These are phyloP conservation scores for Eupeodes corollae DNA, from an alignment of 1,140 invertebrate species.

Conservation along the genomic window DNA sequence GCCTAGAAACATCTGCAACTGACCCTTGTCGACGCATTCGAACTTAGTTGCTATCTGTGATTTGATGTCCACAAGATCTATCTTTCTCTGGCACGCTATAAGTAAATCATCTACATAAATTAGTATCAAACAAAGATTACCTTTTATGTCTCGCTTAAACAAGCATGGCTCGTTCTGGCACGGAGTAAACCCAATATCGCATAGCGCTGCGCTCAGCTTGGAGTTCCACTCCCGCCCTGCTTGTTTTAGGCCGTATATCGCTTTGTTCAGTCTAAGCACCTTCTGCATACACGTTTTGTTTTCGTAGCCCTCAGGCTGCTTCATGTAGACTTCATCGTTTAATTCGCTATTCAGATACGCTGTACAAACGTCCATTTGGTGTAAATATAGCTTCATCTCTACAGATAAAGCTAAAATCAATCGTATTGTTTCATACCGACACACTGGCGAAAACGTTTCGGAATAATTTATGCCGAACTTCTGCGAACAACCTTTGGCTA, in stretches of 20 bases:
- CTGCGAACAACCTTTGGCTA: constrained; percentile 27
- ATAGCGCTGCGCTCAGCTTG: too few relatives aligned
- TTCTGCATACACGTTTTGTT: too few relatives aligned
- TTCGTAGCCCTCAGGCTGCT: too few relatives aligned
- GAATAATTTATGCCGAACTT: constrained; percentile 25
- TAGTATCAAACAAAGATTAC: not conserved
- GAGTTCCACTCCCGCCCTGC: too few relatives aligned
- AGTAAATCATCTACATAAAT: not conserved
- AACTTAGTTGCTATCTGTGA: not conserved
- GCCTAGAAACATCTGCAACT: not conserved
- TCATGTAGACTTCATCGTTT: constrained; percentile 5
- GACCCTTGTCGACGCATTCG: not conserved
- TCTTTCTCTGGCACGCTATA: not conserved
- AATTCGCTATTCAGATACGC: constrained; percentile 7
- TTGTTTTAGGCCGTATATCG: too few relatives aligned
- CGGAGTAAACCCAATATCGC: too few relatives aligned
- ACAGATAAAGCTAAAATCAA: constrained; percentile 16
- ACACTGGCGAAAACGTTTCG: constrained; percentile 31
- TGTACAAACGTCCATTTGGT: constrained; percentile 5
- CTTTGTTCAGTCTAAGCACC: too few relatives aligned
- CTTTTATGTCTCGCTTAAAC: too few relatives aligned
- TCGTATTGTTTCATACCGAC: constrained; percentile 19
- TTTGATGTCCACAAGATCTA: not conserved
- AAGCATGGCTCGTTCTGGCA: too few relatives aligned
- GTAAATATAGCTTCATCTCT: constrained; percentile 1